Conservation (phyloP, 2,113 vertebrate genomes). For the Cebidichthys violaceus region DNA sequence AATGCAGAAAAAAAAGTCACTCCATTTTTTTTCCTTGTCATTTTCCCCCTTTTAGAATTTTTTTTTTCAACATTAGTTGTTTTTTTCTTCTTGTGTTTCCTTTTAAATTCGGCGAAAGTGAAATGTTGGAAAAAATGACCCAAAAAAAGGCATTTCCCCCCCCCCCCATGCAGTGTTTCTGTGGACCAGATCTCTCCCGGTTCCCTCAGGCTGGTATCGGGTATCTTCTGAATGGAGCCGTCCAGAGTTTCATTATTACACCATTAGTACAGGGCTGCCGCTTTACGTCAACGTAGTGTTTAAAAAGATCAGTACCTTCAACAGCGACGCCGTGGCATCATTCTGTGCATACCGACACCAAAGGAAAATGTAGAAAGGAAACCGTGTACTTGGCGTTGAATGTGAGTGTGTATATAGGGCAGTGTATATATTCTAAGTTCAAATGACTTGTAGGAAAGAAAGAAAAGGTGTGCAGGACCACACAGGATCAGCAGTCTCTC, state of each 20-base stretch:
- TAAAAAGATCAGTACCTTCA: conserved; percentile 66
- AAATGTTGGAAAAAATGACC: conserved; percentile 42
- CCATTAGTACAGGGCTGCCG: background rate
- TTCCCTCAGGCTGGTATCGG: conserved; percentile 7
- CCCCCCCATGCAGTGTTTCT: conserved; percentile 28
- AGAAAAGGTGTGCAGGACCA: conserved; percentile 52
- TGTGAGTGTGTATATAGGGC: conserved; percentile 32
- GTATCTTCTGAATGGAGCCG: conserved; percentile 1
- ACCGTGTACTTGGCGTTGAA: conserved; percentile 28
- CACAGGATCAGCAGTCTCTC: conserved; percentile 55
- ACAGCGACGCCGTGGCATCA: conserved; percentile 35
- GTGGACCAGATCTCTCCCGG: conserved; percentile 26
- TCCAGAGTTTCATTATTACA: conserved; percentile 7
- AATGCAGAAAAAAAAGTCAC: conserved; percentile 72
- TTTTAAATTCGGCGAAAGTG: conserved; percentile 13
- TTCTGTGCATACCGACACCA: conserved; percentile 28
- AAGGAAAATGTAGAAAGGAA: conserved; percentile 37
- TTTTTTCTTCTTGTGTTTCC: conserved; percentile 17
- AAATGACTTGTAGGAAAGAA: background rate
- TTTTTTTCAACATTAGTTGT: background rate
- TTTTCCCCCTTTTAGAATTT: conserved; percentile 20
- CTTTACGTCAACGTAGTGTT: conserved; percentile 63
- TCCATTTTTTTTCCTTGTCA: conserved; percentile 65
- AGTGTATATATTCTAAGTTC: conserved; percentile 48
- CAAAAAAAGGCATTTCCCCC: background rate